Conservation (phyloP, 2,113 vertebrate genomes). For the Microtus ochrogaster region DNA sequence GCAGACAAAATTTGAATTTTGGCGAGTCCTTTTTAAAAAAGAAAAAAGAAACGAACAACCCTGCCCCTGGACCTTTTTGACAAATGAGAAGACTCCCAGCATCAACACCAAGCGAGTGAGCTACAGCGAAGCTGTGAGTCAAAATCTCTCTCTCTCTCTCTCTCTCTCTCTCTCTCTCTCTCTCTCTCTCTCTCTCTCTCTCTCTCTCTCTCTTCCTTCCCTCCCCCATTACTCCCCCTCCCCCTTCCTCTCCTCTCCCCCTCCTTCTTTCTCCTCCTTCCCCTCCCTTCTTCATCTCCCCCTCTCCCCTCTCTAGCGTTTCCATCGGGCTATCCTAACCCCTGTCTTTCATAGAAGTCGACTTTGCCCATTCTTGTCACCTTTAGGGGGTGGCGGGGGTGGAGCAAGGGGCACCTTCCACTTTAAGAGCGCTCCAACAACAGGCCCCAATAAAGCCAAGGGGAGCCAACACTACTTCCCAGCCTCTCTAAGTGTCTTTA, state of each 20-base stretch:
- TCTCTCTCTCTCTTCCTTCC: not conserved
- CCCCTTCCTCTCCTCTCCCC: not conserved
- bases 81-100: conserved; percentile 89
- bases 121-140: conserved; percentile 81
- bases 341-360: conserved; percentile 50
- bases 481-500: conserved; percentile 84
- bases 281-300: not conserved
- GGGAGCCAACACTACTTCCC: conserved; percentile 68
- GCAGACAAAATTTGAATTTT: conserved; percentile 91
- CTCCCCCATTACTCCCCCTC: not conserved
- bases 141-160: conserved; percentile 47
- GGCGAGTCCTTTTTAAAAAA: conserved; percentile 81
- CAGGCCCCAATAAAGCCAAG: conserved; percentile 11
- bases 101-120: conserved; percentile 86
- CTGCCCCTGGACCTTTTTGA: conserved; percentile 89
- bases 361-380: not conserved
- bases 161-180: not conserved
- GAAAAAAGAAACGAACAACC: conserved; percentile 5
- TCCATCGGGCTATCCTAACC: not conserved
- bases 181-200: not conserved
- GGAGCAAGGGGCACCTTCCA: conserved; percentile 1
- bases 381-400: not conserved
- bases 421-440: not conserved
- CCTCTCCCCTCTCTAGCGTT: not conserved
- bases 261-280: not conserved